Conservation (phyloP, 2,797 vertebrate genomes). For the Allobates femoralis region DNA sequence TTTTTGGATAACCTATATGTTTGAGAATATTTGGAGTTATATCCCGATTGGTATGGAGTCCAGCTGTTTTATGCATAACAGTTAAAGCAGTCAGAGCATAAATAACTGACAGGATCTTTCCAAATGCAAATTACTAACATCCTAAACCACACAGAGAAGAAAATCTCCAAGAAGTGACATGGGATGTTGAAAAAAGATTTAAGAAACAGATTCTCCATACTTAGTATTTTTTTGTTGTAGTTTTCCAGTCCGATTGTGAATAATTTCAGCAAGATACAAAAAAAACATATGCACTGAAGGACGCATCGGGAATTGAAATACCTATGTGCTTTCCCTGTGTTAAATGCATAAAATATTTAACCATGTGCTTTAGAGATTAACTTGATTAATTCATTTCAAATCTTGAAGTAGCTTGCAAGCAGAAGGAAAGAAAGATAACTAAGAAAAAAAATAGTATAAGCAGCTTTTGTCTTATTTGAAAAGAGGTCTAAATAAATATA, state of each 20-base stretch:
- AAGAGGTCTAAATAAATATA: too few species aligned
- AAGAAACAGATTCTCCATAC: slow-evolving; percentile 58
- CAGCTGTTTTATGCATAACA: slow-evolving; percentile 62
- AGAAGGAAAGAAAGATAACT: background rate
- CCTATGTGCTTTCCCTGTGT: slow-evolving; percentile 25
- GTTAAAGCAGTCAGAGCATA: slow-evolving; percentile 58
- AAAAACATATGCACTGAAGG: slow-evolving; percentile 44
- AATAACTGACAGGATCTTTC: slow-evolving; percentile 60
- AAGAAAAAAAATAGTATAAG: background rate
- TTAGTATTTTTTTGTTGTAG: slow-evolving; percentile 24
- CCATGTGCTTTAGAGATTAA: slow-evolving; percentile 25
- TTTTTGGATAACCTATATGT: slow-evolving; percentile 49
- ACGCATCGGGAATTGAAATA: slow-evolving; percentile 31
- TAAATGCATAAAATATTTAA: slow-evolving; percentile 43
- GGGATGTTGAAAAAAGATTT: slow-evolving; percentile 54
- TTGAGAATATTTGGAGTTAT: slow-evolving; percentile 49
- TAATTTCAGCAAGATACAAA: slow-evolving; percentile 18
- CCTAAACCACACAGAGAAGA: slow-evolving; percentile 63
- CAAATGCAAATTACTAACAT: slow-evolving; percentile 63
- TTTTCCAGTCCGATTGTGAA: slow-evolving; percentile 53
- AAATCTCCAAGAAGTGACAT: slow-evolving; percentile 55
- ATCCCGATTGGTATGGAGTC: slow-evolving; percentile 59
- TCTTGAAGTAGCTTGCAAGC: background rate
- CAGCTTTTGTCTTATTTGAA: too few species aligned
- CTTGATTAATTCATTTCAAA: background rate